phyloP scores from a whole-genome alignment of 2,888 invertebrate genomes.

The Neoaliturus tenellus region DNA sequence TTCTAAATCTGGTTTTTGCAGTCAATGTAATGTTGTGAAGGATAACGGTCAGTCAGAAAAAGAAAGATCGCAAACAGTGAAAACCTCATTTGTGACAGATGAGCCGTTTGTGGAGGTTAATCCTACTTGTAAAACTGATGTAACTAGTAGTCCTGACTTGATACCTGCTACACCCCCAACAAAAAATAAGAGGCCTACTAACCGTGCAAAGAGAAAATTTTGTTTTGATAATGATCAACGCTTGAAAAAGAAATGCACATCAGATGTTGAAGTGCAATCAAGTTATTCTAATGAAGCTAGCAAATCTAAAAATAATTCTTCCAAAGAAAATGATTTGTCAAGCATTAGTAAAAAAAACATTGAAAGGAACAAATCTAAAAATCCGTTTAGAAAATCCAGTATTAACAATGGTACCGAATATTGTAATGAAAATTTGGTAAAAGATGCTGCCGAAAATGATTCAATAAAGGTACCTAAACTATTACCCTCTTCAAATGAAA shows the following conservation, averaged over 20 bases:
- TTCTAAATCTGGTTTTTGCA: background rate
- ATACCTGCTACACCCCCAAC: constrained; percentile 23
- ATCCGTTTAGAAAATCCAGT: background rate
- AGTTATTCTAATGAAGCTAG: background rate
- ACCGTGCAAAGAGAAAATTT: constrained; percentile 32
- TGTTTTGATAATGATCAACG: background rate
- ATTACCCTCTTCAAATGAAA: background rate
- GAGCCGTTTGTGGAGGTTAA: background rate
- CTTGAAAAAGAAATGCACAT: background rate
- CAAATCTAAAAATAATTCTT: background rate
- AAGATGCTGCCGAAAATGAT: background rate
- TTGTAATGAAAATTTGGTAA: background rate
- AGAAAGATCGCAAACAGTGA: too few relatives aligned
- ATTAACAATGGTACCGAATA: background rate
- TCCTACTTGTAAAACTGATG: background rate
- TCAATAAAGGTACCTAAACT: background rate
- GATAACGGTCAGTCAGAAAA: background rate
- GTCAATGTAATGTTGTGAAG: background rate
- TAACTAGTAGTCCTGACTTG: constrained; percentile 1
- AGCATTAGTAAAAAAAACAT: background rate
- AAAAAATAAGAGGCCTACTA: background rate
- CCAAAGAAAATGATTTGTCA: background rate
- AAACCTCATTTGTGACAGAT: background rate
- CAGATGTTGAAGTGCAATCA: too few relatives aligned
- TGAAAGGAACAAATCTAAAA: background rate